Evolutionary conservation across 2,113 vertebrate species (phyloP), one percentile per base, ranked within the genome.

Genomic region (Vimba vimba): DNA sequence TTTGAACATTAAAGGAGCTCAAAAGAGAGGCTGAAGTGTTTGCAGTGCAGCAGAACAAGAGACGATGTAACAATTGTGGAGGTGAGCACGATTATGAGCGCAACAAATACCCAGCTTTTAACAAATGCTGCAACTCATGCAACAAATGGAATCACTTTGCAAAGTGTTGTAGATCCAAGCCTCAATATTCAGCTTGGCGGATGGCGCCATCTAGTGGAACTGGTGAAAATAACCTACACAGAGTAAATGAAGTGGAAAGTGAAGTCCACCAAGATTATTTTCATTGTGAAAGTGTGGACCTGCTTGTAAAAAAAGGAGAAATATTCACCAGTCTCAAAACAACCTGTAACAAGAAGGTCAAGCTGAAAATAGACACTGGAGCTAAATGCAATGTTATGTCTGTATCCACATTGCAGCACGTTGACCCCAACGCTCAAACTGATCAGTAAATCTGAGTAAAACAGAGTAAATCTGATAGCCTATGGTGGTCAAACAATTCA

Each of bases 281-380:
- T 68, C 27, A 68, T 33, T 68, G 27, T 68, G 64, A 68, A 68
- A 68, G 64, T 68, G 64, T 33, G 27, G 64, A 33, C 64, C 64
- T 68, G 64, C 5, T 68, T 33, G 27, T 6, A 68, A 68, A 68
- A 0, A 33, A 68, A 33, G 64, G 27, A 68, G 4, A 68, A 68
- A 33, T 33, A 68, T 68, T 68, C 15, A 33, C 30, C 30, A 33
- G 2, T 33, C 62, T 30, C 62, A 13, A 25, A 64, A 64, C n/a
- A 64, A 64, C 21, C 57, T 23, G 21, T 59, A 25, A 62, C 9
- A 62, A 62, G 10, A 23, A 62, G 1, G 9, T 25, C 23, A 62
- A 62, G 10, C 9, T 62, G 10, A 62, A 62, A 62, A 62, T 62
- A 62, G 59, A 62, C 9, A 62, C 9, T 25, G 13, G 59, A 62